Base-by-base conservation (phyloP, 1,140 invertebrate genomes). In the Latrodectus geometricus region DNA sequence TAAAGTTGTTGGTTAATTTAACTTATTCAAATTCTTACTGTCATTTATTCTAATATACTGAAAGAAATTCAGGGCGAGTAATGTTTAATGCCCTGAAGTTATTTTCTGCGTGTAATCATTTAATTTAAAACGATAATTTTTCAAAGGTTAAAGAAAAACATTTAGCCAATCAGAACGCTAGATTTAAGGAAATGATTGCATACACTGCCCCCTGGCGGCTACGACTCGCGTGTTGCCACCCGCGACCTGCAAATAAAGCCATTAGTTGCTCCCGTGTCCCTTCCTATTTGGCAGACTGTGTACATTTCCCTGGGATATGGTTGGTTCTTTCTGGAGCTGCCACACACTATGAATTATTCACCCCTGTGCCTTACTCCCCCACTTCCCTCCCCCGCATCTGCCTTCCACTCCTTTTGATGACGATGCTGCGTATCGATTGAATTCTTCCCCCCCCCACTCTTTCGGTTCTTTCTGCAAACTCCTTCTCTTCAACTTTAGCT, bases 281-380 rank as follows among this genome's bases (percentile, higher is more conserved):
- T 83, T 11, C n/a, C 35, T n/a, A 20, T 52, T 65, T 35, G 35
- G 35, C 35, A 35, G 35, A 35, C 35, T 35, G 48, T 80, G 66
- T 80, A 80, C 78, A 69, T 80, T 80, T 80, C 78, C 78, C 78
- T 23, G 23, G 66, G 78, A 80, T 80, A 80, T 50, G 66, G 78
- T 69, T 52, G 66, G 78, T 80, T 80, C 78, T 80, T 80, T 76
- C 66, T 68, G 66, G 49, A 17, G 66, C 54, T 48, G 20, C 52
- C 80, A 54, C 72, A 69, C 56, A 74, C 80, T 83, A 83, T 83
- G 80, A 83, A 83, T 83, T 74, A 83, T 83, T 83, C 80, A 83
- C 80, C 70, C 80, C 50, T 50, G 21, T 20, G 66, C 20, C 68
- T 72, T 75, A n/a, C 50, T 50, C 73, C 50, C 73, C 61, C 75